Base-by-base conservation (phyloP, 2,888 invertebrate genomes). In the Matsumyia berberina region DNA sequence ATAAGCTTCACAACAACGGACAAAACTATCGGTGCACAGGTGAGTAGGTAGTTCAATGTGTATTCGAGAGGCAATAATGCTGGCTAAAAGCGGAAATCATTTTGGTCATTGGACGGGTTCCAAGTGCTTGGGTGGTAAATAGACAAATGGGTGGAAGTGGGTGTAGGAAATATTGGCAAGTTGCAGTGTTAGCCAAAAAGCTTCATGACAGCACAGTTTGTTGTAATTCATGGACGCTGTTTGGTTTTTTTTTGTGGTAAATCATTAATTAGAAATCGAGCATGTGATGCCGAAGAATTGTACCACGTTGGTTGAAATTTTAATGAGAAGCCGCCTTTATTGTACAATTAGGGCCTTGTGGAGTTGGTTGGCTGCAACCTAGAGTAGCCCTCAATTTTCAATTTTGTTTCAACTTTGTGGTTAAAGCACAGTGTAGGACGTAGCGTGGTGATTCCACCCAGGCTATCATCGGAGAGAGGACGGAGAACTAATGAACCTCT, bases 1-100 rank as follows among this genome's bases (percentile, higher is more conserved):
- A 94, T 98, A 89, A 98, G 98, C 93, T 98, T 98, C 92, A 96
- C 98, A 91, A 96, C 97, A 90, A 97, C 98, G 82, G 97, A 97
- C 92, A 97, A 97, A 93, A 97, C 98, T 51, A 96, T 97, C 85
- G 98, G 98, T 87, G 97, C 97, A 89, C 95, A 89, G 91, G 92
- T 92, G 66, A 88, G 88, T 87, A 19, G 33, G 88, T 87, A 19
- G 33, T 55, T 46, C 8, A 24, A 8, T 39, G 51, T 11, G 4
- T 17, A 44, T 11, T 7, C 0, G 11, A 17, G 39, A 17, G 49
- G 49, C 9, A 51, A 35, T 39, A 72, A 60, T 72, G 46, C 39
- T 35, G n/a, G 17, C 24, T 37, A 17, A 66, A 74, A 44, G 37
- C 5, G 37, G 55, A 53, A 74, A 57, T 66, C 57, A 49, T 29